Evolutionary conservation across 1,140 invertebrate species (phyloP), one percentile per base, ranked within the genome.

Genomic region (Dolichoris vasculosae): DNA sequence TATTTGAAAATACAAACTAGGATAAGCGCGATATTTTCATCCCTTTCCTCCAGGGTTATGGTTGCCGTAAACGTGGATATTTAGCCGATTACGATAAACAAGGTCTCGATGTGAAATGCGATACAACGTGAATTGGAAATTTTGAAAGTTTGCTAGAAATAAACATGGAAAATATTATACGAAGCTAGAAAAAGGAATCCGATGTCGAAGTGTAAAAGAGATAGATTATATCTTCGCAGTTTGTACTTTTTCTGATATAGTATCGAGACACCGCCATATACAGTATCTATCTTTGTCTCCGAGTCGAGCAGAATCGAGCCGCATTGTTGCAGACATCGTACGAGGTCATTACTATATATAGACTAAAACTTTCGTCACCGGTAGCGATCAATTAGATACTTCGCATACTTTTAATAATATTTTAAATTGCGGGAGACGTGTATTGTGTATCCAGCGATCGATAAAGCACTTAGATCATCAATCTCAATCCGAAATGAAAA

Each of bases 331-430:
- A 26, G 38, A 59, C 30, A 73, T 73, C 67, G 67, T 3, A 9
- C 69, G 69, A 73, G 69, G 69, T 43, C 69, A 43, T 1, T n/a
- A n/a, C 69, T 43, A 73, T 73, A 73, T 73, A 73, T 7, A 73
- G 69, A 43, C 26, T 20, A 43, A 43, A 73, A 38, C 69, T 43
- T 73, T 73, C 69, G 40, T 26, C 69, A 73, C 69, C 26, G 4
- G 40, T 73, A 73, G 0, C 20, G 30, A 73, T 73, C 69, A n/a
- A 73, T 73, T 38, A 38, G 35, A 23, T 20, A 11, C 2, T 1
- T 40, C 35, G 67, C 1, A 40, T 71, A 30, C 35, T 40, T 40
- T 40, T 71, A 71, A 71, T 26, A 40, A 30, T 40, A 38, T 8
- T 15, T 38, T n/a, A 7, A 32, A 67, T 9, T 2, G 1, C 13